These are phyloP conservation scores for Rana temporaria DNA, from an alignment of 2,113 vertebrate species.

Conservation along the genomic window DNA sequence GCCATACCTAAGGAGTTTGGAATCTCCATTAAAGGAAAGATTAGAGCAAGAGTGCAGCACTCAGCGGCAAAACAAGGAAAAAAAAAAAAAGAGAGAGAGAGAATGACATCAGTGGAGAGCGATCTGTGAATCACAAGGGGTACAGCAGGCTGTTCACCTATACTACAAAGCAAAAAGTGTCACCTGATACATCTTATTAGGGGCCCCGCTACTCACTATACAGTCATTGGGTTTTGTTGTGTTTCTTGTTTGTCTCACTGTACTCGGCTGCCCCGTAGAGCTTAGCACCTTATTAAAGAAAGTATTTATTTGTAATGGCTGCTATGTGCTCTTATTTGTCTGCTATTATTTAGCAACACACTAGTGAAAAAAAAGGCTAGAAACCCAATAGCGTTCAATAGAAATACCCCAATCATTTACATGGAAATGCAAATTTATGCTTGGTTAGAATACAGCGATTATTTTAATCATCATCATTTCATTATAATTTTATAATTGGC, in stretches of 20 bases:
- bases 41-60: slow-evolving; percentile 19
- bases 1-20: slow-evolving; percentile 25
- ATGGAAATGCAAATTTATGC: no score
- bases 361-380: no score
- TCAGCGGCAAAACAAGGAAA: slow-evolving; percentile 1
- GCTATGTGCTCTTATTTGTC: neutral
- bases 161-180: slow-evolving; percentile 18
- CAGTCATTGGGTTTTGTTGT: neutral
- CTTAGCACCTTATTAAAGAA: neutral
- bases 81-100: neutral
- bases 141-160: slow-evolving; percentile 13
- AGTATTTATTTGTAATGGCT: neutral
- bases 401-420: no score
- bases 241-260: neutral
- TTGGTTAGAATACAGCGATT: no score
- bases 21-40: slow-evolving; percentile 40
- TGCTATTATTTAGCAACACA: neutral
- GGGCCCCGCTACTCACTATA: neutral
- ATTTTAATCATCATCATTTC: no score
- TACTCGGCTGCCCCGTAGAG: neutral
- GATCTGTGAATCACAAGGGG: slow-evolving; percentile 35
- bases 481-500: no score
- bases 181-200: slow-evolving; percentile 41
- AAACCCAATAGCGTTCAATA: no score
- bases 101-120: slow-evolving; percentile 18